These are phyloP conservation scores for Drosophila bocki DNA, from an alignment of 1,140 invertebrate genomes.

Conservation along the genomic window DNA sequence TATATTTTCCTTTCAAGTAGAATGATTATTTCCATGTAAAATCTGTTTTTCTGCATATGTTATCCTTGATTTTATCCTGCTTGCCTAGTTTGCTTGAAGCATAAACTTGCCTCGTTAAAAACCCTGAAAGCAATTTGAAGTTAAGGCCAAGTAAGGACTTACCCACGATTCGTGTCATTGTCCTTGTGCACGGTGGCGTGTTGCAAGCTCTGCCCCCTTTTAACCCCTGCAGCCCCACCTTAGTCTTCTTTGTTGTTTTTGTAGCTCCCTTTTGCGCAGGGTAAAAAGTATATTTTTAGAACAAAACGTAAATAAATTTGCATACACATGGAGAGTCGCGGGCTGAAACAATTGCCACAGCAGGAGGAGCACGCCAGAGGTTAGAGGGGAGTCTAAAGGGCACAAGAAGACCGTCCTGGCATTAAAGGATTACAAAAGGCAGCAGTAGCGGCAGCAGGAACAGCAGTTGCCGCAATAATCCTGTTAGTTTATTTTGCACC, in stretches of 20 bases:
- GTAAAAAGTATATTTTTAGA: slow-evolving; percentile 71
- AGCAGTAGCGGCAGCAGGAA: slow-evolving; percentile 30
- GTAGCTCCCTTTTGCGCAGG: slow-evolving; percentile 24
- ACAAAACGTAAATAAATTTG: slow-evolving; percentile 76
- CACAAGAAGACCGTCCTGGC: slow-evolving; percentile 27
- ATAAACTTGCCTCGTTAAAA: slow-evolving; percentile 21
- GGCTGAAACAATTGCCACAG: slow-evolving; percentile 40
- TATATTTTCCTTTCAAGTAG: background rate
- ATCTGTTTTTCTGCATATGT: background rate
- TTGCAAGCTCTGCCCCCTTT: slow-evolving; percentile 45
- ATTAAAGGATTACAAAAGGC: slow-evolving; percentile 75
- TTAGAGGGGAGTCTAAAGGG: slow-evolving; percentile 8
- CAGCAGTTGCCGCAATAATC: slow-evolving; percentile 70
- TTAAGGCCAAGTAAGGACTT: slow-evolving; percentile 44
- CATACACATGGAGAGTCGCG: slow-evolving; percentile 58
- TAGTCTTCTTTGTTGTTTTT: slow-evolving; percentile 54
- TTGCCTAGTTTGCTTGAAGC: slow-evolving; percentile 10
- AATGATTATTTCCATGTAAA: background rate
- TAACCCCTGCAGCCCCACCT: slow-evolving; percentile 31
- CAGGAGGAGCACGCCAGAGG: slow-evolving; percentile 7
- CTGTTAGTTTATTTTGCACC: slow-evolving; percentile 76
- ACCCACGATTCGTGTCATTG: slow-evolving; percentile 70
- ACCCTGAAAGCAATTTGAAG: slow-evolving; percentile 31
- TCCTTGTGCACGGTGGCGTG: slow-evolving; percentile 67
- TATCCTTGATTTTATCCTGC: slow-evolving; percentile 4